Evolutionary conservation across 2,888 invertebrate species (phyloP), one percentile per base, ranked within the genome.

Genomic region (Nephrocerus scutellatus): DNA sequence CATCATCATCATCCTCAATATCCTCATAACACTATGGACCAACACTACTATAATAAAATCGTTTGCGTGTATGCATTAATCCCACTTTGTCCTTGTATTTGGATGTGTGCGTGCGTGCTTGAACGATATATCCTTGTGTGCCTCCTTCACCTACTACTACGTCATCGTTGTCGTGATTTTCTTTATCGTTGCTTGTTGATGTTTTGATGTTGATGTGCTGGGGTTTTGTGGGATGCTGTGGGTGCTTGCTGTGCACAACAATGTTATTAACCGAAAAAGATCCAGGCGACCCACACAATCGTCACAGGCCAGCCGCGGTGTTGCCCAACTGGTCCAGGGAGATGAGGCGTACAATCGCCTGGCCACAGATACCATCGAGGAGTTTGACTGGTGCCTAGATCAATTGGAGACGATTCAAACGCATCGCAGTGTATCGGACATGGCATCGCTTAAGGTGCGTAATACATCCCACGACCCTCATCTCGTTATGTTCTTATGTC

Each of bases 361-460:
- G 69, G 93, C 95, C 42, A 74, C 89, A 70, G 95, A 97, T 70
- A 96, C 96, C 30, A 83, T 97, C 73, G 96, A 98, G 69, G 98
- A 98, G 74, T 75, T 98, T 71, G 98, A 98, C 74, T 98, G 98
- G 98, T 98, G 98, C 70, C 76, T 98, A 73, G 97, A 98, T 74
- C 97, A 98, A 75, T 74, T 98, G 72, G 97, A 98, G 76, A 96
- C 95, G 53, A 96, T 98, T 70, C 97, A 98, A 76, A 96, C 96
- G 46, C 96, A 98, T 73, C 84, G 96, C 66, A 96, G 95, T 59
- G 98, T 98, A 57, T 95, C 93, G 49, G 97, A 98, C 71, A 96
- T 98, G 96, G 98, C 98, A 62, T 95, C 96, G 54, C 84, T 91
- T 63, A 98, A 98, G 88, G 98, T 97, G 74, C 71, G 56, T 41